A percentile compares a stretch with the other conserved stretches of the same genome.
Conservation (phyloP, 2,113 vertebrate species). For the Pseudopodoces humilis region DNA sequence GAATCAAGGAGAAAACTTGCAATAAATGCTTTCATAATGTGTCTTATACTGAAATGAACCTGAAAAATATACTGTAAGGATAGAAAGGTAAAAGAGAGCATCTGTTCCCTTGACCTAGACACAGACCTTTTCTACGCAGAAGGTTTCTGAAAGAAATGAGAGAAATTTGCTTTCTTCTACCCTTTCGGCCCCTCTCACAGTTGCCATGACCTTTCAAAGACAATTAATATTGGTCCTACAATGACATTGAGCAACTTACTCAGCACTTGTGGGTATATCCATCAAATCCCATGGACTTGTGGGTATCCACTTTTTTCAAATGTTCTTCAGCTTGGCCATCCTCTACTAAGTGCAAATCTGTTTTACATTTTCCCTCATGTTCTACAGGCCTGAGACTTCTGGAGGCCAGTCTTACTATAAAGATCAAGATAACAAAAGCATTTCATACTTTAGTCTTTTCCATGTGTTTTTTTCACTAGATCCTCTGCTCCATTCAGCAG, state of each 20-base stretch:
- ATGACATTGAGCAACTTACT: neutral
- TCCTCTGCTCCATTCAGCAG: neutral
- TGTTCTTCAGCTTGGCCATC: neutral
- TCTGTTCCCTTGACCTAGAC: neutral
- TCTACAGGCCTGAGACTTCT: neutral
- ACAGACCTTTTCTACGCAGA: neutral
- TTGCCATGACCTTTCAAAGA: neutral
- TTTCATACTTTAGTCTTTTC: neutral
- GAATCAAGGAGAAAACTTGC: neutral
- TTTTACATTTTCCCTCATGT: neutral
- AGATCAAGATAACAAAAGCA: neutral
- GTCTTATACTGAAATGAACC: neutral
- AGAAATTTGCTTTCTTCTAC: neutral
- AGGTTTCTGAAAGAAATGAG: neutral
- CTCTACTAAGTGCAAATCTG: neutral
- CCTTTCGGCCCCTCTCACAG: neutral
- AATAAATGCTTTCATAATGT: neutral
- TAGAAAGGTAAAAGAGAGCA: neutral
- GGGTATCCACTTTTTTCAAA: neutral
- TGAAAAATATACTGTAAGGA: neutral
- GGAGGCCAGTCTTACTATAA: neutral
- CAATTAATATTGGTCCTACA: neutral
- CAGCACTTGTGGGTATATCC: neutral
- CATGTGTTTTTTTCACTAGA: neutral
- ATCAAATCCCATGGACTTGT: neutral